phyloP scores from a whole-genome alignment of 1,140 invertebrate species.

The Bombus picipes region DNA sequence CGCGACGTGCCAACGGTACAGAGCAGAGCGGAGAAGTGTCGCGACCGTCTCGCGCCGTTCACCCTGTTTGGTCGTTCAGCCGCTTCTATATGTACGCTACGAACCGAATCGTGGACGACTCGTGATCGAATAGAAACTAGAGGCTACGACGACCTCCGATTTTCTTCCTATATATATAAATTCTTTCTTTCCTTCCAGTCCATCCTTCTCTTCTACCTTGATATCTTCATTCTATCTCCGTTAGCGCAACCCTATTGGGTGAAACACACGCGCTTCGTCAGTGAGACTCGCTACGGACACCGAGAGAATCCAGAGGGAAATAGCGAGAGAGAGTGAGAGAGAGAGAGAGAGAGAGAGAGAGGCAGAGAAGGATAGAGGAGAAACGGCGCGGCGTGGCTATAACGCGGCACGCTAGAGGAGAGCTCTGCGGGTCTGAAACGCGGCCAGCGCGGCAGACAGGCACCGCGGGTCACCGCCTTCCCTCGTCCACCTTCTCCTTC shows the following conservation, averaged over 20 bases:
- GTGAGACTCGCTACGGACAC: neutral
- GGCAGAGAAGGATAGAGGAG: conserved; percentile 20
- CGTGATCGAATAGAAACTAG: neutral
- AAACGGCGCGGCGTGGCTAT: conserved; percentile 31
- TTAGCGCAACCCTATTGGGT: neutral
- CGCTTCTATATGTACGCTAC: neutral
- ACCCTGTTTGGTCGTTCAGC: conserved; percentile 35
- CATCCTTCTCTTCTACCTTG: neutral
- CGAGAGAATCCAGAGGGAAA: neutral
- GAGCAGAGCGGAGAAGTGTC: neutral
- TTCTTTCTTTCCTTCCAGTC: neutral
- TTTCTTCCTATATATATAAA: neutral
- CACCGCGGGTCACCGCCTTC: conserved; percentile 76
- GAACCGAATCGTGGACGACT: neutral
- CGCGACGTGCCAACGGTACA: neutral
- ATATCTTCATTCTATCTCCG: neutral
- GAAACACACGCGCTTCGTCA: neutral
- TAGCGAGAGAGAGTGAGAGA: neutral
- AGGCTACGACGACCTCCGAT: neutral
- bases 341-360: neutral
- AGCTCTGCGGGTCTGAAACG: conserved; percentile 71
- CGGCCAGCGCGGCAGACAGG: conserved; percentile 74
- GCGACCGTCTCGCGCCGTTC: conserved; percentile 30
- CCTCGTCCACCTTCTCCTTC: conserved; percentile 49
- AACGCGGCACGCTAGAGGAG: conserved; percentile 61